phyloP scores from a whole-genome alignment of 2,113 vertebrate species.

The Gavia stellata region DNA sequence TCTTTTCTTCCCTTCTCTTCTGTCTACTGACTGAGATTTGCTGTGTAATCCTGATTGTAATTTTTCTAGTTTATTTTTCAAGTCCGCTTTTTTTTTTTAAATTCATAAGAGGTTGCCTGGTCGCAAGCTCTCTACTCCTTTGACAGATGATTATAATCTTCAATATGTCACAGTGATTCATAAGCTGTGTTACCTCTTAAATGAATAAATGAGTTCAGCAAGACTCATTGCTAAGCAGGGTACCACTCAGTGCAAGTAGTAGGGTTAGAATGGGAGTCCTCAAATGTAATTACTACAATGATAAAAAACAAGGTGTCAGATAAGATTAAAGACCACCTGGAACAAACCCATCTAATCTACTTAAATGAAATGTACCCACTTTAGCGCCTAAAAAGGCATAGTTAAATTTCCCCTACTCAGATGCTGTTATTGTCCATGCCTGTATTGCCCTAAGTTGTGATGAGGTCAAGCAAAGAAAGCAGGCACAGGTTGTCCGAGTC shows the following conservation, averaged over 20 bases:
- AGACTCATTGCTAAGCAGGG: not conserved
- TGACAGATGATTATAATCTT: not conserved
- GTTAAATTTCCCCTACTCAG: not conserved
- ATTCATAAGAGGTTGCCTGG: not conserved
- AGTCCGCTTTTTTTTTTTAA: rapidly evolving
- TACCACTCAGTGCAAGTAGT: not conserved
- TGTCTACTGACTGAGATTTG: not conserved
- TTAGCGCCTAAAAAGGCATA: not conserved
- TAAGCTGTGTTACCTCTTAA: not conserved
- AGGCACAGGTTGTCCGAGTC: not conserved
- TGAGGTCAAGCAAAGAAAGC: not conserved
- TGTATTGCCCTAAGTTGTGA: not conserved
- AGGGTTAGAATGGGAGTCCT: not conserved
- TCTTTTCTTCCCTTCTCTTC: not conserved
- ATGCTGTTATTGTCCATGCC: not conserved
- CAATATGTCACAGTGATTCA: not conserved
- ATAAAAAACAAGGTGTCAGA: not conserved
- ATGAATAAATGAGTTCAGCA: not conserved
- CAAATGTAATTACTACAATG: not conserved
- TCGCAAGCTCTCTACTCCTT: not conserved
- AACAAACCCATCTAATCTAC: not conserved
- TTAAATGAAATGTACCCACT: not conserved
- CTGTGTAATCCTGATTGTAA: not conserved
- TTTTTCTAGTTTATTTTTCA: not conserved
- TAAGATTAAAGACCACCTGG: not conserved